A percentile compares a stretch with the other conserved stretches of the same genome.
Conservation (phyloP, 2,113 vertebrate genomes). For the Struthio camelus region DNA sequence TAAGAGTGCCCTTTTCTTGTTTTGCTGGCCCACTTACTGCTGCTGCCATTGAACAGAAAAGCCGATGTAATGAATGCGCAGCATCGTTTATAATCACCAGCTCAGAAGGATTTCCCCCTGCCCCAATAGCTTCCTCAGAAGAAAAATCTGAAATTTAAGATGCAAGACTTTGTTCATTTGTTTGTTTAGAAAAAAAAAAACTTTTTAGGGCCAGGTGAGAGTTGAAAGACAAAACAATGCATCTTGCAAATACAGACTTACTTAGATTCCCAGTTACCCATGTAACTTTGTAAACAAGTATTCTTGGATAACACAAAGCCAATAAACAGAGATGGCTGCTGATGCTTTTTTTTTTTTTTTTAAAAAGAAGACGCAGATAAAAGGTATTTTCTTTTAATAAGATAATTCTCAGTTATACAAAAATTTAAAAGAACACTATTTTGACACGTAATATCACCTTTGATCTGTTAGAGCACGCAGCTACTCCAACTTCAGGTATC, state of each 20-base stretch:
- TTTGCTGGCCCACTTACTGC: neutral
- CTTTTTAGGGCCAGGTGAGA: neutral
- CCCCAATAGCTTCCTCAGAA: neutral
- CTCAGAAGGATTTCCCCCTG: neutral
- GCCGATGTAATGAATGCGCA: neutral
- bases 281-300: neutral
- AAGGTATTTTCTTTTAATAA: neutral
- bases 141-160: neutral
- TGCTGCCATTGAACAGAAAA: neutral
- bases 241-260: neutral
- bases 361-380: neutral
- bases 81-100: neutral
- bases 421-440: neutral
- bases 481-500: slow-evolving; percentile 97
- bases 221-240: neutral
- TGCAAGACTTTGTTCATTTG: too few relatives aligned
- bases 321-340: neutral
- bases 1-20: neutral
- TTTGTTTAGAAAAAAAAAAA: neutral
- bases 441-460: slow-evolving; percentile 79
- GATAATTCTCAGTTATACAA: neutral
- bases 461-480: slow-evolving; percentile 95
- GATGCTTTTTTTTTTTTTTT: too few relatives aligned
- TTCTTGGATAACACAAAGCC: neutral
- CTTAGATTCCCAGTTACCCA: neutral